Base-by-base conservation (phyloP, 2,888 invertebrate species). In the Marronus borbonicus region DNA sequence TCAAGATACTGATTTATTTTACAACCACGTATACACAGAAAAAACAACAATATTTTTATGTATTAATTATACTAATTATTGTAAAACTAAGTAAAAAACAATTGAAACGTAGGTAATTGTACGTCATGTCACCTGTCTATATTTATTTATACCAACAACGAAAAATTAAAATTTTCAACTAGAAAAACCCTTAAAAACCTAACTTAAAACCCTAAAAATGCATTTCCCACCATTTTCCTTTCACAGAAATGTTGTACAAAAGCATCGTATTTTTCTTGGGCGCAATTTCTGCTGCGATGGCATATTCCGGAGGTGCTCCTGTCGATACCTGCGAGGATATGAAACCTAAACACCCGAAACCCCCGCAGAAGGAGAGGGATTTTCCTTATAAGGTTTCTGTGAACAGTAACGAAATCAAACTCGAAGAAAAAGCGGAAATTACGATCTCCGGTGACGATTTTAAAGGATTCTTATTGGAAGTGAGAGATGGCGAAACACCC, bases 251-350 rank as follows among this genome's bases (percentile, higher is more conserved):
- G 70, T 58, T 68, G 12, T 14, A 28, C 24, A 8, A 31, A 17
- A 66, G 20, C 44, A 20, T 66, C 17, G 20, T 66, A 80, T 52
- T 76, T 70, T 66, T 84, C 24, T 70, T 83, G 20, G 81, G 83
- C 3, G 50, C 82, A 4, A 78, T 83, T n/a, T 80, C 84, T 2
- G 78, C 81, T 12, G 84, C 84, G 7, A 84, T 83, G 62, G 91
- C 89, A 1, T 92, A 92, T 86, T 92, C 92, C 1, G 88, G 89
- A 1, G 94, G 94, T 4, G 95, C 93, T 0, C 94, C 94, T 0
- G 88, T 89, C 65, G 89, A 88, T 58, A 91, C 92, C 36, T 94
- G 94, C 88, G 87, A 86, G n/a, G 92, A 93, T 86, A 92, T 94
- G 91, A 89, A 90, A 7, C 94, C 94, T 0, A 90, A 92, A 84